These are phyloP conservation scores for Pangasius sanitwongsei DNA, from an alignment of 2,797 vertebrate species.

Conservation along the genomic window DNA sequence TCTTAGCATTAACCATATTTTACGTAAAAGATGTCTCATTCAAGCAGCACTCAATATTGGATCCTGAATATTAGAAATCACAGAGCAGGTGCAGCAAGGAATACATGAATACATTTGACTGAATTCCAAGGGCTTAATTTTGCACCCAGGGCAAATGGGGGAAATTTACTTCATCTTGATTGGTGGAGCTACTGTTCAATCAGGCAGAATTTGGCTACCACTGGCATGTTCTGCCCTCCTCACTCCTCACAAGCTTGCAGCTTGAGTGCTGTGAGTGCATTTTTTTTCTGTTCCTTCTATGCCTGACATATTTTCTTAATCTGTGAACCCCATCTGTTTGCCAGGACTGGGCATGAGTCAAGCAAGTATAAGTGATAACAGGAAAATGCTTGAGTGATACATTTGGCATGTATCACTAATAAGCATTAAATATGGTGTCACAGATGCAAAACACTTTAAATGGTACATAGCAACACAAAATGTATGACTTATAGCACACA, in stretches of 20 bases:
- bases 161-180: conserved; percentile 24
- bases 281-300: conserved; percentile 25
- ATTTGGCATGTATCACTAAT: conserved; percentile 28
- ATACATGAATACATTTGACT: conserved; percentile 39
- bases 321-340: conserved; percentile 39
- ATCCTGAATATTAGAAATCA: conserved; percentile 35
- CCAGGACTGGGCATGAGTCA: conserved; percentile 24
- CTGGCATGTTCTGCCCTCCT: not conserved
- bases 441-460: conserved; percentile 23
- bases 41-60: conserved; percentile 20
- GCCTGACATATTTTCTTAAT: conserved; percentile 34
- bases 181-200: conserved; percentile 23
- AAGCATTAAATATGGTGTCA: conserved; percentile 16
- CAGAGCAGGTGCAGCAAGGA: conserved; percentile 34
- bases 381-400: conserved; percentile 6
- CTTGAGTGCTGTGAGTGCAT: conserved; percentile 12
- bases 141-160: not conserved
- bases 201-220: not conserved
- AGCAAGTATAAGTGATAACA: conserved; percentile 31
- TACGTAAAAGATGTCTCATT: conserved; percentile 4
- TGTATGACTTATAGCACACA: conserved; percentile 17
- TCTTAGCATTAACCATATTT: conserved; percentile 1
- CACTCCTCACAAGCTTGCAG: not conserved
- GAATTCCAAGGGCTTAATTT: conserved; percentile 35
- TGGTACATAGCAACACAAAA: conserved; percentile 31